These are phyloP conservation scores for Tubiluchus corallicola DNA, from an alignment of 2,888 invertebrate species.

Conservation along the genomic window DNA sequence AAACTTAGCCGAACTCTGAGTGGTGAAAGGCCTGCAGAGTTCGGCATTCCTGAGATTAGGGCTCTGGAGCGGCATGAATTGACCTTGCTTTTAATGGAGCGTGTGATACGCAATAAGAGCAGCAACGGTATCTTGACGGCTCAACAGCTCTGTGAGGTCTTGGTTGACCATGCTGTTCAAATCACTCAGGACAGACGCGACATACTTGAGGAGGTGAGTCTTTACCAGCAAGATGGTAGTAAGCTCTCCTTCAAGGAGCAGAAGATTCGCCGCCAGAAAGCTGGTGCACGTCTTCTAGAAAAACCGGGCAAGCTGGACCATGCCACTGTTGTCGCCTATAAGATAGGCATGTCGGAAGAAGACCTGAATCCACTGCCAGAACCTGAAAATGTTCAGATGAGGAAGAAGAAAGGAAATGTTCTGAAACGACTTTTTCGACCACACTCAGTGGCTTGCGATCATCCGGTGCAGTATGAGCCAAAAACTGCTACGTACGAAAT, in stretches of 20 bases:
- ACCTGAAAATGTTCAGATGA: neutral
- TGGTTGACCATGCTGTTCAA: neutral
- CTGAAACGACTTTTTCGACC: neutral
- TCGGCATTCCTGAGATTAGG: conserved; percentile 42
- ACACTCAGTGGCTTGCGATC: neutral
- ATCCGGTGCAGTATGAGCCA: neutral
- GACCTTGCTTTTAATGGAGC: conserved; percentile 51
- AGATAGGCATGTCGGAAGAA: conserved; percentile 32
- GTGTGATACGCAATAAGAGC: conserved; percentile 45
- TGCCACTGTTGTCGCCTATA: conserved; percentile 61
- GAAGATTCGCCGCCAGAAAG: conserved; percentile 38
- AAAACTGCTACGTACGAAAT: neutral
- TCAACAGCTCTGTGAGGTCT: neutral
- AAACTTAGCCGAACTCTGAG: neutral
- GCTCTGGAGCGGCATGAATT: conserved; percentile 55
- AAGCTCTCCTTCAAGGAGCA: conserved; percentile 26
- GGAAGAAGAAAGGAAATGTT: too few species aligned
- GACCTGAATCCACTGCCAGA: neutral
- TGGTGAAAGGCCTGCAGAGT: neutral
- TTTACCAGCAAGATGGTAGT: conserved; percentile 28
- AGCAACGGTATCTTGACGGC: neutral
- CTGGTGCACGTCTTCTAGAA: conserved; percentile 51
- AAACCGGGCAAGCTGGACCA: conserved; percentile 76
- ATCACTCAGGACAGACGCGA: neutral
- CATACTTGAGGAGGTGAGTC: neutral